Percentiles rank a stretch among this genome's conserved stretches.
Evolutionary conservation across 2,797 vertebrate genomes (phyloP).

Genomic region (Anguilla obscura): DNA sequence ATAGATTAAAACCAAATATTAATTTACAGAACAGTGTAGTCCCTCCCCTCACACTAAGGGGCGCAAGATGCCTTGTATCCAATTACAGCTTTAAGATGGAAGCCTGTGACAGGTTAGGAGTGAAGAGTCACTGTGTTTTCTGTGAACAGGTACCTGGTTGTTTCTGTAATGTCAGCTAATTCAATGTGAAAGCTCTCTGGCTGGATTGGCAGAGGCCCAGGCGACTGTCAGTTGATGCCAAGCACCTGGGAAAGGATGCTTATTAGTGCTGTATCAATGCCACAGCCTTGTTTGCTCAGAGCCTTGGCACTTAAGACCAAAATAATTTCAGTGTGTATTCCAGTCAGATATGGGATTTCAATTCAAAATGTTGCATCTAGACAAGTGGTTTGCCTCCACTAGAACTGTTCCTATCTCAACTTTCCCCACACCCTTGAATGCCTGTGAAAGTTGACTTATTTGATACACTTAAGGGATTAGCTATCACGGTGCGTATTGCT

Average conservation of each 20-base stretch:
- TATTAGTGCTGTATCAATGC: slow-evolving; percentile 14
- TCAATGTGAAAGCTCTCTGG: slow-evolving; percentile 16
- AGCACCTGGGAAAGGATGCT: background rate
- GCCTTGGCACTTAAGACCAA: background rate
- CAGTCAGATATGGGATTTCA: background rate
- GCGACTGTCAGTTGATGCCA: slow-evolving; percentile 8
- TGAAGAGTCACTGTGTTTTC: background rate
- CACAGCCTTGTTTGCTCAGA: background rate
- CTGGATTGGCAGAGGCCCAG: slow-evolving; percentile 1
- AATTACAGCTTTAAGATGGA: background rate
- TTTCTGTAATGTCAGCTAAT: slow-evolving; percentile 8
- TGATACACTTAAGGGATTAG: background rate
- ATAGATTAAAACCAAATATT: background rate
- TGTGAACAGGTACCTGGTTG: background rate
- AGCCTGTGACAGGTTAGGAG: background rate
- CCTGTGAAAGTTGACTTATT: background rate
- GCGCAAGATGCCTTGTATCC: background rate
- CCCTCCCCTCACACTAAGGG: background rate
- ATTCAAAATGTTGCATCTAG: background rate
- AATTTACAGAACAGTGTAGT: background rate
- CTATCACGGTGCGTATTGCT: background rate
- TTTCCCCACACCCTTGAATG: background rate
- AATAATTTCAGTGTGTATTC: background rate
- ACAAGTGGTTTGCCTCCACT: background rate
- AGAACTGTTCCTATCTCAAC: background rate